Percentiles rank a stretch among this genome's conserved stretches.
phyloP scores from a whole-genome alignment of 2,888 invertebrate genomes.

The Stenodera caucasica region DNA sequence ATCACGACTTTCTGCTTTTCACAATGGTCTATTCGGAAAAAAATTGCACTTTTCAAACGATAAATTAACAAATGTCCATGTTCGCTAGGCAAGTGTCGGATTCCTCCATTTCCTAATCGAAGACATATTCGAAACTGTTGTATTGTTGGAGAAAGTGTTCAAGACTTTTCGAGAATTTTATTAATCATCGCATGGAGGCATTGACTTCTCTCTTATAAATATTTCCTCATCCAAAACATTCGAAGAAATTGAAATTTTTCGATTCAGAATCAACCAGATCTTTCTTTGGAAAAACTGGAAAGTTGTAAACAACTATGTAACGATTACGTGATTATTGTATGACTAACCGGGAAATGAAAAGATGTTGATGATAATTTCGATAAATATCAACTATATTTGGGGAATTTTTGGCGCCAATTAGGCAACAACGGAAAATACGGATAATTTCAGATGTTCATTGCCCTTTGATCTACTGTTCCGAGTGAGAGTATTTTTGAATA shows the following conservation, averaged over 20 bases:
- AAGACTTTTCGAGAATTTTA: slow-evolving; percentile 52
- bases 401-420: no score
- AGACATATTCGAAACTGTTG: slow-evolving; percentile 37
- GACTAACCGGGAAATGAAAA: background rate
- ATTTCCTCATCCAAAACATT: slow-evolving; percentile 24
- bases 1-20: no score
- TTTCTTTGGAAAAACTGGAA: slow-evolving; percentile 1
- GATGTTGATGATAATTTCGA: slow-evolving; percentile 1
- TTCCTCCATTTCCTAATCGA: slow-evolving; percentile 23
- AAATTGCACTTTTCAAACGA: background rate
- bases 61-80: no score
- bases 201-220: slow-evolving; percentile 41
- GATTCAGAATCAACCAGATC: background rate
- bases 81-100: slow-evolving; percentile 25
- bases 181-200: slow-evolving; percentile 43
- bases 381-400: no score
- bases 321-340: background rate
- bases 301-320: background rate
- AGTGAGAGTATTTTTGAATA: slow-evolving; percentile 29
- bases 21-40: no score
- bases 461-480: background rate
- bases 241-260: slow-evolving; percentile 30
- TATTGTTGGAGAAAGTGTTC: slow-evolving; percentile 49
- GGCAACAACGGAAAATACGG: no score
- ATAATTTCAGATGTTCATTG: no score